phyloP scores from a whole-genome alignment of 2,888 invertebrate species.

The Silvanus unidentatus region DNA sequence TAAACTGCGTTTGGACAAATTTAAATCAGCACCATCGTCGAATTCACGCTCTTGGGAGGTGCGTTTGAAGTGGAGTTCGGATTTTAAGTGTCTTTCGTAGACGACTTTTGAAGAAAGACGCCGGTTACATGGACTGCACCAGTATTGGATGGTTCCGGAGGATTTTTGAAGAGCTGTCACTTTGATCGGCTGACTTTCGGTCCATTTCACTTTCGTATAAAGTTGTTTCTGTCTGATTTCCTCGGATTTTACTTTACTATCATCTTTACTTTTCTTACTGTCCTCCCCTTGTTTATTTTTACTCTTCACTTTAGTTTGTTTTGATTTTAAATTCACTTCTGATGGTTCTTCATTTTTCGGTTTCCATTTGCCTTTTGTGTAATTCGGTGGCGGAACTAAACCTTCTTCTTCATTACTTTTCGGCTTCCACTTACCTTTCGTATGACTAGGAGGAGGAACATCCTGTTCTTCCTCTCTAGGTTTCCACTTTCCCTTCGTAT shows the following conservation, averaged over 20 bases:
- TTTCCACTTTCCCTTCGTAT: conserved; percentile 62
- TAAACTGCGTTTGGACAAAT: conserved; percentile 24
- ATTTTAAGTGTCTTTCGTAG: conserved; percentile 71
- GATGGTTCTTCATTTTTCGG: conserved; percentile 12
- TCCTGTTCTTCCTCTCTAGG: conserved; percentile 34
- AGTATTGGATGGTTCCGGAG: conserved; percentile 56
- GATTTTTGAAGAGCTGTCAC: conserved; percentile 39
- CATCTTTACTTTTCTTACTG: conserved; percentile 1
- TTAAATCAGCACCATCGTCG: conserved; percentile 45
- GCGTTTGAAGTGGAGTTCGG: conserved; percentile 64
- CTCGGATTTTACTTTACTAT: conserved; percentile 12
- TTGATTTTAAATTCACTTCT: neutral
- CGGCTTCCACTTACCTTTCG: conserved; percentile 19
- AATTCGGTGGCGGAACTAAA: conserved; percentile 24
- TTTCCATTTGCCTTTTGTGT: conserved; percentile 51
- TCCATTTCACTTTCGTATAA: conserved; percentile 74
- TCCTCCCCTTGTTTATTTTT: conserved; percentile 4
- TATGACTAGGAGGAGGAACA: conserved; percentile 14
- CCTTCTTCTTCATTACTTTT: conserved; percentile 16
- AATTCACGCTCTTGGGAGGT: conserved; percentile 63
- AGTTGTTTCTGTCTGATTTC: conserved; percentile 21
- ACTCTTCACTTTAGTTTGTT: conserved; percentile 4
- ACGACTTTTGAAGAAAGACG: conserved; percentile 66
- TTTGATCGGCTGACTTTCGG: conserved; percentile 31
- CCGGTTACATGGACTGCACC: conserved; percentile 77